A percentile compares a stretch with the other conserved stretches of the same genome.
These are phyloP conservation scores for Acrobasis consociella DNA, from an alignment of 2,888 invertebrate species.

Conservation along the genomic window DNA sequence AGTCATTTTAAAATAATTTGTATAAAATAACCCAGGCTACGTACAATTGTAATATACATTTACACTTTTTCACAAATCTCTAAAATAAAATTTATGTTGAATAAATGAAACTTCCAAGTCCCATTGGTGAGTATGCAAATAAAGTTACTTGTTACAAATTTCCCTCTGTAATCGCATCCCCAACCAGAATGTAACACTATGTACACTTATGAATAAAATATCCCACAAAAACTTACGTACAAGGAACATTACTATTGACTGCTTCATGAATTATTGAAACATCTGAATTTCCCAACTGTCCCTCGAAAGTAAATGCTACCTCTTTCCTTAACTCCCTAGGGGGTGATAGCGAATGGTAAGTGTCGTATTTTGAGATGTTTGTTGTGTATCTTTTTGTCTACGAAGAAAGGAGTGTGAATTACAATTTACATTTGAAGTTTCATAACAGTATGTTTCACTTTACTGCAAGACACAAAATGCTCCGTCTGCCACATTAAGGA, in stretches of 20 bases:
- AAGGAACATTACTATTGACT: conserved; percentile 40
- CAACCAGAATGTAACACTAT: neutral
- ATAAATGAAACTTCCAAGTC: too few relatives aligned
- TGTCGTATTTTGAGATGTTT: conserved; percentile 10
- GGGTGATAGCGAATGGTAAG: conserved; percentile 16
- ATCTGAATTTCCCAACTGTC: conserved; percentile 53
- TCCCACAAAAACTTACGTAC: conserved; percentile 14
- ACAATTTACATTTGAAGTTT: too few relatives aligned
- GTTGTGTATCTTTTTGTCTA: conserved; percentile 23
- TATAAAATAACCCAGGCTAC: too few relatives aligned
- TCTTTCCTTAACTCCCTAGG: conserved; percentile 38
- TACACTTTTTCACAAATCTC: too few relatives aligned
- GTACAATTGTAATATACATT: too few relatives aligned
- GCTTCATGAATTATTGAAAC: conserved; percentile 65
- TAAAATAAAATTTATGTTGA: too few relatives aligned
- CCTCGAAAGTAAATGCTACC: conserved; percentile 62
- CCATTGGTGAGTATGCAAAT: too few relatives aligned
- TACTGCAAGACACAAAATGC: too few relatives aligned
- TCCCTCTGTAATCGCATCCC: neutral
- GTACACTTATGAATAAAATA: conserved; percentile 15
- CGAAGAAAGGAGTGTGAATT: neutral
- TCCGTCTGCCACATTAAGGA: too few relatives aligned
- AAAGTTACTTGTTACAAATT: neutral
- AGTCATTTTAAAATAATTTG: too few relatives aligned
- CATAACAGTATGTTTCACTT: too few relatives aligned